Evolutionary conservation across 1,140 invertebrate species (phyloP).

Genomic region (Sinonovacula constricta): DNA sequence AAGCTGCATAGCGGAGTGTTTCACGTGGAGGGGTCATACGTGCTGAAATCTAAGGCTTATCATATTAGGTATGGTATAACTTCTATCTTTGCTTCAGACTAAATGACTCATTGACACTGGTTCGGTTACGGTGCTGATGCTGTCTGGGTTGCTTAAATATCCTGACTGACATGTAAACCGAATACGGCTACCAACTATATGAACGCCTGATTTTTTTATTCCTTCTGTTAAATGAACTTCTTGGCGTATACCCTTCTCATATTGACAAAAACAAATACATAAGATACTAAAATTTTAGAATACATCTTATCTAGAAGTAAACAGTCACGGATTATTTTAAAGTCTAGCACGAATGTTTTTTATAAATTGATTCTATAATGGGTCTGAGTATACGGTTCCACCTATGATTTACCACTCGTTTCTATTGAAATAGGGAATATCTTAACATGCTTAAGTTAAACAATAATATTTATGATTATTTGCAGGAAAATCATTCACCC

Average conservation of each 20-base stretch:
- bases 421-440: neutral
- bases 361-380: neutral
- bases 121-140: too few relatives aligned
- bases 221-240: too few relatives aligned
- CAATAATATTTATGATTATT: neutral
- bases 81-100: too few relatives aligned
- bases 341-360: neutral
- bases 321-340: neutral
- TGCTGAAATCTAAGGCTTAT: slow-evolving; percentile 31
- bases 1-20: slow-evolving; percentile 47
- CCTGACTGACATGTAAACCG: too few relatives aligned
- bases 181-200: too few relatives aligned
- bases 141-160: too few relatives aligned
- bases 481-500: slow-evolving; percentile 46
- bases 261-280: too few relatives aligned
- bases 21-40: slow-evolving; percentile 44
- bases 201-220: too few relatives aligned
- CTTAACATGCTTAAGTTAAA: neutral
- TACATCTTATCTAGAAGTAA: neutral
- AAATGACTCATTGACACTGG: too few relatives aligned
- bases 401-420: neutral
- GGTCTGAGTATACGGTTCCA: too few relatives aligned
- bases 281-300: too few relatives aligned
- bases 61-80: slow-evolving; percentile 18
- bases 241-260: too few relatives aligned